Evolutionary conservation across 2,113 vertebrate genomes (phyloP).

Genomic region (Anolis sagrei): DNA sequence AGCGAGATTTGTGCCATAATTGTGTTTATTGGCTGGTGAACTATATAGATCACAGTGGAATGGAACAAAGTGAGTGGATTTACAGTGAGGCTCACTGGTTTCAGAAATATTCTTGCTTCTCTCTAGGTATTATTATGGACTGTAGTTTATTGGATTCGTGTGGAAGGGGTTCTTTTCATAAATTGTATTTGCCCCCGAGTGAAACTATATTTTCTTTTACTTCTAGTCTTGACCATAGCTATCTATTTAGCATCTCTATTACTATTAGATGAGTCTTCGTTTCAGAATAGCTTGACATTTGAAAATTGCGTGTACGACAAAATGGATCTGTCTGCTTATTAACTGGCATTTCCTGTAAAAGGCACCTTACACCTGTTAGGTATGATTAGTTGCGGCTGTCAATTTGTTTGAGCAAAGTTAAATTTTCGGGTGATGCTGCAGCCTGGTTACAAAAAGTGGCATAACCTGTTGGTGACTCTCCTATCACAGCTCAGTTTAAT

Average conservation of each 20-base stretch:
- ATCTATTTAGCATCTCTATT: conserved; percentile 34
- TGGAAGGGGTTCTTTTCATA: conserved; percentile 10
- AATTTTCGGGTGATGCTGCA: not conserved
- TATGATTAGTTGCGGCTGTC: conserved; percentile 36
- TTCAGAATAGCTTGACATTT: conserved; percentile 49
- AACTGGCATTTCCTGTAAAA: conserved; percentile 32
- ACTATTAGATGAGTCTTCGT: not conserved
- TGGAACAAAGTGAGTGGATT: not conserved
- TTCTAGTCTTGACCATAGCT: conserved; percentile 30
- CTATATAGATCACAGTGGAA: not conserved
- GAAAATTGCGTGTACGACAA: conserved; percentile 49
- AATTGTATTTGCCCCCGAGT: not conserved
- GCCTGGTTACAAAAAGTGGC: conserved; percentile 24
- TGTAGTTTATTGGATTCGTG: not conserved
- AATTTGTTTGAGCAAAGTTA: not conserved
- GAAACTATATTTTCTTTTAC: conserved; percentile 47
- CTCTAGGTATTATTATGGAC: not conserved
- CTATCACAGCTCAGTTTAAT: not conserved
- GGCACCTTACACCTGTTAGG: not conserved
- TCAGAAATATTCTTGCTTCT: not conserved
- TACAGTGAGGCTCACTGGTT: conserved; percentile 9
- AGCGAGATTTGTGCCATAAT: not conserved
- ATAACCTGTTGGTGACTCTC: conserved; percentile 21
- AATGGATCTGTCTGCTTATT: conserved; percentile 25
- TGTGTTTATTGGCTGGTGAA: not conserved